Conservation (phyloP, 2,888 invertebrate species). For the Melipona bicolor region DNA sequence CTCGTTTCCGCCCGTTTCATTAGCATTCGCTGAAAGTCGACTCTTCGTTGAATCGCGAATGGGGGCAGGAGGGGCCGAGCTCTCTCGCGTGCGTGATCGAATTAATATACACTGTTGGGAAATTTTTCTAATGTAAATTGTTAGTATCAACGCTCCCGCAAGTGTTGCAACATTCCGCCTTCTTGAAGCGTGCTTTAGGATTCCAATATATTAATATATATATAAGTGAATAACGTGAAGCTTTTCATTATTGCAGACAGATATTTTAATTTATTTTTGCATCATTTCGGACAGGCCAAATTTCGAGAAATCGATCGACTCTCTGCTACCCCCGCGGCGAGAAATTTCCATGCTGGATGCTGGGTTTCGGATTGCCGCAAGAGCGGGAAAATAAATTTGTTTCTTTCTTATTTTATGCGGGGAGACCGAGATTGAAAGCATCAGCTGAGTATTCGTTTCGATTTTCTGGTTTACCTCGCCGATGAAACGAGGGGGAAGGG, state of each 20-base stretch:
- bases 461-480: not conserved
- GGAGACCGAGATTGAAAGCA: not conserved
- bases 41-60: slow-evolving; percentile 4
- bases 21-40: not conserved
- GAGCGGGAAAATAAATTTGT: not conserved
- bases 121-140: no score
- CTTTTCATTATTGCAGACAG: no score
- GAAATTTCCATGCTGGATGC: not conserved
- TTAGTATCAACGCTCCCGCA: no score
- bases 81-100: no score
- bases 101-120: no score
- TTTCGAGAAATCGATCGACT: not conserved
- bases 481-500: no score
- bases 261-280: no score
- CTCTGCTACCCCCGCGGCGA: not conserved
- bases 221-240: no score
- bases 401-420: not conserved
- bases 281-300: not conserved
- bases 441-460: not conserved
- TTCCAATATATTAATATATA: no score
- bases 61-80: not conserved
- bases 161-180: no score
- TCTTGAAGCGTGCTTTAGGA: no score
- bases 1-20: not conserved
- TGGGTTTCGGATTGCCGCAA: no score